A percentile compares a stretch with the other conserved stretches of the same genome.
phyloP scores from a whole-genome alignment of 1,140 invertebrate species.

The Amyelois transitella region DNA sequence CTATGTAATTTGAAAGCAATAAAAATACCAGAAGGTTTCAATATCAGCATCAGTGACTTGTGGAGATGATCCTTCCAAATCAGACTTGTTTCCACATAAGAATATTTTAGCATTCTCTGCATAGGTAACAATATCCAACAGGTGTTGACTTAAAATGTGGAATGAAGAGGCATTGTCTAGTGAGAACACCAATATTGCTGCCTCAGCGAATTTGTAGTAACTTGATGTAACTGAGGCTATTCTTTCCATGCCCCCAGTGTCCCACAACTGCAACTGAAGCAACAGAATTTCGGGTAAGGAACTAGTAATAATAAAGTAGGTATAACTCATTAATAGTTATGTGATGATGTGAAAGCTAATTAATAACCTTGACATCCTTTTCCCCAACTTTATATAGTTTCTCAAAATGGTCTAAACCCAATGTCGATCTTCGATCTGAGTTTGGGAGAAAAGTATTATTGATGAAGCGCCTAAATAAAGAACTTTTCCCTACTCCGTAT shows the following conservation, averaged over 20 bases:
- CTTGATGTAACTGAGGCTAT: conserved; percentile 94
- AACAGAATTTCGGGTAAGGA: conserved; percentile 1
- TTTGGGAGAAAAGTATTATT: conserved; percentile 89
- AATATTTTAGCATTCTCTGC: conserved; percentile 96
- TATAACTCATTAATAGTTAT: too few species aligned
- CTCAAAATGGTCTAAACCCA: conserved; percentile 93
- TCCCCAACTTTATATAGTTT: conserved; percentile 84
- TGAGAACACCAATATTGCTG: conserved; percentile 92
- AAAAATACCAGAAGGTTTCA: conserved; percentile 87
- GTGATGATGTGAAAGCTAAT: too few species aligned
- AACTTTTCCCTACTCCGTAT: conserved; percentile 96
- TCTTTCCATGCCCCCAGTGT: conserved; percentile 95
- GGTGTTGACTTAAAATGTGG: conserved; percentile 91
- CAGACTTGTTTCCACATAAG: conserved; percentile 92
- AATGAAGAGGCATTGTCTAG: conserved; percentile 93
- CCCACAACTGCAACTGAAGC: conserved; percentile 91
- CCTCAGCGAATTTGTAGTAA: conserved; percentile 95
- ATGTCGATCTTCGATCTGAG: conserved; percentile 88
- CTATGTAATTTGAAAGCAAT: neutral
- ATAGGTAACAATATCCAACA: conserved; percentile 92
- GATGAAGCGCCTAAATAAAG: conserved; percentile 91
- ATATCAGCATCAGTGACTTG: conserved; percentile 92
- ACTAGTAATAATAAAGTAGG: neutral
- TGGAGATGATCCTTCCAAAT: conserved; percentile 81
- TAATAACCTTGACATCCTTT: conserved; percentile 83